Conservation (phyloP, 2,888 invertebrate species). For the Thereva nobilitata region DNA sequence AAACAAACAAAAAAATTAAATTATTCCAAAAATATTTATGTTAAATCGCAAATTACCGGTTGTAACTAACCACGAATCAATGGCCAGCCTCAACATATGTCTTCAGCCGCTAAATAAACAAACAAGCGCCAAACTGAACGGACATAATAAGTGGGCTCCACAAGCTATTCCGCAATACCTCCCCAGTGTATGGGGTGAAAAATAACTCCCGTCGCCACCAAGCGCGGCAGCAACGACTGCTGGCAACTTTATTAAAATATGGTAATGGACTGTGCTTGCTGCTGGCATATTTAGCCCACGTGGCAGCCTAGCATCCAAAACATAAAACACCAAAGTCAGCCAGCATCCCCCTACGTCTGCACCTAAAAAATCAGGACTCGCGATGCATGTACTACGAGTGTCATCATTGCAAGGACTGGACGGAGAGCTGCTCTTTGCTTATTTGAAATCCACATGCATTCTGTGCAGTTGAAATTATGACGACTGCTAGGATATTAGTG, state of each 20-base stretch:
- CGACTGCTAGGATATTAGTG: too few species aligned
- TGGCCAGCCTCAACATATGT: constrained; percentile 38
- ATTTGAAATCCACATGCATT: too few species aligned
- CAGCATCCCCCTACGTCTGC: background rate
- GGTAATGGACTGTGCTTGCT: constrained; percentile 26
- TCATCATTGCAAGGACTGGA: too few species aligned
- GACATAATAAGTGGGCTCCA: constrained; percentile 28
- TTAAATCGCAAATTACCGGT: constrained; percentile 34
- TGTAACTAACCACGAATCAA: constrained; percentile 34
- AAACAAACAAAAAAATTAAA: too few species aligned
- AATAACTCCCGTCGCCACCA: constrained; percentile 24
- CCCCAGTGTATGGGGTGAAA: constrained; percentile 1
- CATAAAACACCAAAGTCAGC: constrained; percentile 25
- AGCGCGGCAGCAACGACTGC: constrained; percentile 22
- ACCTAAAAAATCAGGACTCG: too few species aligned
- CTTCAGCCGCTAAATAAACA: constrained; percentile 32
- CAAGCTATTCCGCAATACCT: constrained; percentile 5
- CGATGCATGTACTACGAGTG: too few species aligned
- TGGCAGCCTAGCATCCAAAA: constrained; percentile 13
- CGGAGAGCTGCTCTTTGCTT: too few species aligned
- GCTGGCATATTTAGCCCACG: constrained; percentile 35
- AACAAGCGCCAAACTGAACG: constrained; percentile 14
- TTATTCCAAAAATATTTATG: too few species aligned
- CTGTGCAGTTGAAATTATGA: too few species aligned
- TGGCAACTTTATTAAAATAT: constrained; percentile 33